Base-by-base conservation (phyloP, 2,797 vertebrate species). In the Phoxinus dragarum region DNA sequence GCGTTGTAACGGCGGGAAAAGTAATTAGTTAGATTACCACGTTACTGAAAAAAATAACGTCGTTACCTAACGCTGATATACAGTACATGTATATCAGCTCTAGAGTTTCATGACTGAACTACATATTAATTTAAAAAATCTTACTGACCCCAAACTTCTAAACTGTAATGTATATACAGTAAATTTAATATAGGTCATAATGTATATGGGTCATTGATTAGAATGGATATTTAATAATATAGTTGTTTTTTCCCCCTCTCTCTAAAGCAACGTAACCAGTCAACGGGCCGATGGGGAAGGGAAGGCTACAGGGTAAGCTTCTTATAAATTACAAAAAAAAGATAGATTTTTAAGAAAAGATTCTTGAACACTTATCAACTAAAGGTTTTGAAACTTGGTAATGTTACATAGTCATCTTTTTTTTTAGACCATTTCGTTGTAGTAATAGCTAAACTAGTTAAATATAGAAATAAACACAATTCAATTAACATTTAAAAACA, bases 251-350 rank as follows among this genome's bases (percentile, higher is more conserved):
- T 5, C 0, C 14, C 2, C 5, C 21, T 77, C 12, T 77, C n/a
- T 47, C 17, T 38, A 27, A 85, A 80, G 84, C 40, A 42, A 19
- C 16, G n/a, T 0, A 72, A 3, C 19, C 1, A 14, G n/a, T 66
- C 84, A 59, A 6, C 1, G 0, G 2, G 19, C 19, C 31, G 56
- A 14, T 64, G 27, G 38, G 67, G 71, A 21, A 71, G 36, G 34
- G 49, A 11, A 76, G 72, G 38, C 16, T 5, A 38, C 1, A 47
- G 5, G 84, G 77, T 85, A 64, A 85, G 77, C 52, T 19, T 69
- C 3, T 36, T 14, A 23, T 11, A 23, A 21, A 11, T 27, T 8
- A 56, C 21, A 56, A 8, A 16, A 42, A n/a, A 71, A n/a, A 14
- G 2, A 12, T 14, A 5, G 2, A 14, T 47, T 42, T 71, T 72